Evolutionary conservation across 2,113 vertebrate species (phyloP).

Genomic region (Amazona guildingii): DNA sequence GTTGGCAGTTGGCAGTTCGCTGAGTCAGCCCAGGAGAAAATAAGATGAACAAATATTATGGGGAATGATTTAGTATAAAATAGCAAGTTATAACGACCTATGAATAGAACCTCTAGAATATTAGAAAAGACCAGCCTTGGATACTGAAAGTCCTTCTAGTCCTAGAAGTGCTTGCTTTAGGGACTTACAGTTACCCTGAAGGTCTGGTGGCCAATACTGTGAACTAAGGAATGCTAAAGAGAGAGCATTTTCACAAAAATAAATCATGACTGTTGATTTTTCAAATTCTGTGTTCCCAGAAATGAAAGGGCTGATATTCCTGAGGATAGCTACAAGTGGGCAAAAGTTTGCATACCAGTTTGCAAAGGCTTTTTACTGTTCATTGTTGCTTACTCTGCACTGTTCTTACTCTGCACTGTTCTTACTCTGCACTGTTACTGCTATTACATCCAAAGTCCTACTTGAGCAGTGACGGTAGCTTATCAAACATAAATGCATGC

Average conservation of each 20-base stretch:
- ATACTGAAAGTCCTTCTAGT: neutral
- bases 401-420: neutral
- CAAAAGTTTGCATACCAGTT: neutral
- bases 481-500: neutral
- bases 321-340: neutral
- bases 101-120: neutral
- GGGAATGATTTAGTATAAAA: neutral
- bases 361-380: neutral
- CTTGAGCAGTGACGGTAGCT: neutral
- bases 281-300: neutral
- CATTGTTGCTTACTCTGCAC: neutral
- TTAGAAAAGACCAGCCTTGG: neutral
- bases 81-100: neutral
- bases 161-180: neutral
- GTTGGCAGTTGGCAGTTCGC: neutral
- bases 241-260: neutral
- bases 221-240: neutral
- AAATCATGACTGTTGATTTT: neutral
- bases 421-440: accelerated
- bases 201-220: neutral
- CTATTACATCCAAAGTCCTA: neutral
- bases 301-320: neutral
- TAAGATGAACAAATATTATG: neutral
- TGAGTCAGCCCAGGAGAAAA: slow-evolving; percentile 7
- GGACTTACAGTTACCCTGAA: neutral